These are phyloP conservation scores for Alces alces DNA, from an alignment of 2,113 vertebrate genomes.

Conservation along the genomic window DNA sequence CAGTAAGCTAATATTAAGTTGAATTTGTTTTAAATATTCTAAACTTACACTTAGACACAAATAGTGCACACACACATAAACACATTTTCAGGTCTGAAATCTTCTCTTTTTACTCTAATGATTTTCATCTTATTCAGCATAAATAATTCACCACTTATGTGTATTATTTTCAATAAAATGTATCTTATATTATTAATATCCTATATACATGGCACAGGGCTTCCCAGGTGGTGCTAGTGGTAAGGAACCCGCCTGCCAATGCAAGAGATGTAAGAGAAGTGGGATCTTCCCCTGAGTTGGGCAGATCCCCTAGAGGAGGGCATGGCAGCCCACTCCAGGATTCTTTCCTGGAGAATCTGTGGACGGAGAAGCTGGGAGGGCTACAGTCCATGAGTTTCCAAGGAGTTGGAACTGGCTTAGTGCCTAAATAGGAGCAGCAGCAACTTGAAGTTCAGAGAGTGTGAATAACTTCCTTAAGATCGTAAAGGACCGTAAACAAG, in stretches of 20 bases:
- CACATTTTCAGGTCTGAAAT: not conserved
- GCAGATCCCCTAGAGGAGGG: not conserved
- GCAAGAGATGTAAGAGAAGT: not conserved
- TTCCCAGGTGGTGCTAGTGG: not conserved
- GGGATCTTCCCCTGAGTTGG: not conserved
- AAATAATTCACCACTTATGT: not conserved
- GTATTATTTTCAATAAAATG: not conserved
- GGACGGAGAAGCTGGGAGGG: not conserved
- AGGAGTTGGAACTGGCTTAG: not conserved
- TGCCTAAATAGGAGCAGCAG: not conserved
- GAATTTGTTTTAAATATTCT: not conserved
- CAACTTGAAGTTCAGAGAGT: not conserved
- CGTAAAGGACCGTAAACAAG: not conserved
- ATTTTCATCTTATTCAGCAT: not conserved
- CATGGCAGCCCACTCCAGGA: not conserved
- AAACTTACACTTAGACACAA: not conserved
- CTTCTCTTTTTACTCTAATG: not conserved
- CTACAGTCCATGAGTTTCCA: not conserved
- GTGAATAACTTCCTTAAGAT: not conserved
- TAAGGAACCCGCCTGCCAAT: rapidly evolving
- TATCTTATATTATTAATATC: not conserved
- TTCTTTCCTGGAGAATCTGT: not conserved
- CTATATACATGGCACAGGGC: not conserved
- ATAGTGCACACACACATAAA: not conserved
- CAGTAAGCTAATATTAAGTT: not conserved